Evolutionary conservation across 2,113 vertebrate genomes (phyloP).

Genomic region (Carettochelys insculpta): DNA sequence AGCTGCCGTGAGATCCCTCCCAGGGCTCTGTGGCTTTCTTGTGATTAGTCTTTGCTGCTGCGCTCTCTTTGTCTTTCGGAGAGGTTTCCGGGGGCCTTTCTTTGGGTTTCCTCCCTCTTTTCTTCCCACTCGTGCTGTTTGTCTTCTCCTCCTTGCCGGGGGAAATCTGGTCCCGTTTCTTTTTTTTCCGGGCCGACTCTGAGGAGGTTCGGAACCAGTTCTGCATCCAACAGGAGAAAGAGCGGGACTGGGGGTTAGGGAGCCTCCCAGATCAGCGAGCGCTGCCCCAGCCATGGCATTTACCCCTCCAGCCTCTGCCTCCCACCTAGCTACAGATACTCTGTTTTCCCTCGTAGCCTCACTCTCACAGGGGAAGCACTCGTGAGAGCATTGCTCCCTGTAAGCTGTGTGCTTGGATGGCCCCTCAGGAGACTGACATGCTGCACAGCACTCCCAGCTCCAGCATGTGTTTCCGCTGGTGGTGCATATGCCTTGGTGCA

Average conservation of each 20-base stretch:
- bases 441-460: too few species aligned
- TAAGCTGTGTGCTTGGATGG: too few species aligned
- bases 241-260: background rate
- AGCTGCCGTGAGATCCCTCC: conserved; percentile 59
- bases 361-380: background rate
- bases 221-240: conserved; percentile 61
- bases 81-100: conserved; percentile 75
- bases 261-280: background rate
- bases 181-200: conserved; percentile 81
- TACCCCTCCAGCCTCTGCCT: background rate
- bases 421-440: too few species aligned
- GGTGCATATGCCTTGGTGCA: too few species aligned
- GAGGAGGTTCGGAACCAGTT: conserved; percentile 95
- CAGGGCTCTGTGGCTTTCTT: conserved; percentile 54
- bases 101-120: conserved; percentile 93
- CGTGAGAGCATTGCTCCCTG: too few species aligned
- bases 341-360: background rate
- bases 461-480: too few species aligned
- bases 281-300: background rate
- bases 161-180: conserved; percentile 76
- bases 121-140: conserved; percentile 83
- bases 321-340: background rate
- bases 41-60: conserved; percentile 68
- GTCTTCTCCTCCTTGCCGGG: conserved; percentile 81
- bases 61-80: conserved; percentile 51